Evolutionary conservation across 2,888 invertebrate genomes (phyloP).

Genomic region (Lithophane semibrunnea): DNA sequence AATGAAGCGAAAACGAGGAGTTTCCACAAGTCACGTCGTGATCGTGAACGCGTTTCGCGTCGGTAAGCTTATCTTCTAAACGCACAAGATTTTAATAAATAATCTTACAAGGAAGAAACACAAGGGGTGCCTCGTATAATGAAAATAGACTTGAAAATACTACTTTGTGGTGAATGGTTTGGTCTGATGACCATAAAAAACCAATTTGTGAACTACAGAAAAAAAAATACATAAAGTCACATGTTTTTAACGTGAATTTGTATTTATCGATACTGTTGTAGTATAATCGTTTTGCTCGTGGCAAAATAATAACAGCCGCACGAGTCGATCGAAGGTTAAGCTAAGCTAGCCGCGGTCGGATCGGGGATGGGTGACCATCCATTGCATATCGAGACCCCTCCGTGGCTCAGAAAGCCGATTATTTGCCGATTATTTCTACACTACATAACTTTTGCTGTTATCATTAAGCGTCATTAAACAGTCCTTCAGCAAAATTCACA

Average conservation of each 20-base stretch:
- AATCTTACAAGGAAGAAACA: not conserved
- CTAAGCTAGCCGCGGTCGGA: no score
- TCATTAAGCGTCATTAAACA: no score
- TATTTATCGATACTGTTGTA: not conserved
- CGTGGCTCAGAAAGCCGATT: no score
- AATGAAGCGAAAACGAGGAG: conserved; percentile 43
- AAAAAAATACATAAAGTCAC: not conserved
- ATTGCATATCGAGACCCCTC: no score
- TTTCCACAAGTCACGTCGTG: conserved; percentile 42
- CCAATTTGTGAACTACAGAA: not conserved
- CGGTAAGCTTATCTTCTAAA: conserved; percentile 36
- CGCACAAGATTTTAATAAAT: conserved; percentile 19
- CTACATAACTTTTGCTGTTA: no score
- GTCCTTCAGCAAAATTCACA: no score
- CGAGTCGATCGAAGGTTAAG: no score
- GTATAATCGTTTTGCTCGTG: conserved; percentile 43
- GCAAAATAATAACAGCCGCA: no score
- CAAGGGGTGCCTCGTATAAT: not conserved
- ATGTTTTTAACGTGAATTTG: not conserved
- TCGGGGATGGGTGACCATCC: no score
- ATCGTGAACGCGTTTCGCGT: conserved; percentile 38
- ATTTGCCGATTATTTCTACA: no score
- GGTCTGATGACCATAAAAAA: no score
- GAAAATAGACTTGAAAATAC: not conserved
- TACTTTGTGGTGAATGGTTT: not conserved